Base-by-base conservation (phyloP, 2,113 vertebrate genomes). In the Cavia aperea region DNA sequence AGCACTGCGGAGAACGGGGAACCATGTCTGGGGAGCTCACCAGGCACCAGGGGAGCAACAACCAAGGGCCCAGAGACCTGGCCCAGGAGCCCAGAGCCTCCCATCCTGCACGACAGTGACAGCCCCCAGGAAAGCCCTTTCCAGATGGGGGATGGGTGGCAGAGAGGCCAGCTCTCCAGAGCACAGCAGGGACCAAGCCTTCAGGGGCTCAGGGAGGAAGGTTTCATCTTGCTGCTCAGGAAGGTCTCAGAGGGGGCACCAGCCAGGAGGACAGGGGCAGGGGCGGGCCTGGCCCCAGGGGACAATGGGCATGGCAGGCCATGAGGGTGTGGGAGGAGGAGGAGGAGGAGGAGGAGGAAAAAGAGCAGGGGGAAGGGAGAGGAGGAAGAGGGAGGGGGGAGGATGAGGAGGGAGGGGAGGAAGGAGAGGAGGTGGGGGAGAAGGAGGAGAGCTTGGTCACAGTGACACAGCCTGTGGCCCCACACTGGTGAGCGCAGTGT, bases 1-100 rank as follows among this genome's bases (percentile, higher is more conserved):
- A 99, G 96, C 98, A 98, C 98, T 99, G 96, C 29, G 63, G 78
- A 24, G 26, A 72, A 39, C 0, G n/a, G 39, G 12, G 1, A 19
- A 19, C 0, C 0, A 9, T 73, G 60, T 60, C 60, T 16, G 2
- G 0, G 14, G 12, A 12, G 18, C 60, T 31, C 63, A 18, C 39
- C 1, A 5, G 43, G 15, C 36, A 0, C 51, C 60, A 7, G 9
- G 36, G 49, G 58, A 24, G 62, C 62, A 63, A 11, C 26, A 63
- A 26, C 62, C 21, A 11, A 29, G 26, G 62, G 62, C 11, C 26
- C 62, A 29, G 26, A 63, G 62, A 63, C 62, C 62, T 29, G 62
- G 24, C 62, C 62, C 26, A 13, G 33, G 33, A 36, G 65, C 16
- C 65, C 2, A 4, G 62, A 9, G 31, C 43, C 0, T 0, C 70